Base-by-base conservation (phyloP, 2,113 vertebrate genomes). In the Colius striatus region DNA sequence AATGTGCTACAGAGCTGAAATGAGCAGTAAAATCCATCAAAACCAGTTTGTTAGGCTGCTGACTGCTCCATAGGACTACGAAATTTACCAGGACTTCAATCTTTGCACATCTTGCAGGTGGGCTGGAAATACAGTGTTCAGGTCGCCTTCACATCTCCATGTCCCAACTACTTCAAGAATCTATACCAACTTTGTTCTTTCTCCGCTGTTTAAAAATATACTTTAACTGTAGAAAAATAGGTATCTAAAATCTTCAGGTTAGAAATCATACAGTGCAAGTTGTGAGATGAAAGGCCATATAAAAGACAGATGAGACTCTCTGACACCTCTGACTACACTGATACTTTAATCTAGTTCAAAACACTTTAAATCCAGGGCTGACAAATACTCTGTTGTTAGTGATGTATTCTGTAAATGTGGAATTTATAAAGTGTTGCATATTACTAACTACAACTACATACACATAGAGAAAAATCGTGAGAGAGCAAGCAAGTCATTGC, bases 401-500 rank as follows among this genome's bases (percentile, higher is more conserved):
- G 47, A 68, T 87, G n/a, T 27, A 34, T 8, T 34, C 27, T 21
- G 34, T 36, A 20, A 93, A 27, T 11, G 45, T 22, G 60, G 68
- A 86, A 83, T 70, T 94, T 32, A 68, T 36, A 26, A 86, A 65
- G 11, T 13, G 14, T 36, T 83, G 50, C 11, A 34, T n/a, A 22
- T 76, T n/a, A 53, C 14, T 67, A n/a, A 34, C 50, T 80, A 30
- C 29, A 51, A 7, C 16, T 75, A 22, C 57, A 47, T 4, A 66
- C 14, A 30, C 9, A 58, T 55, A 84, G 47, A 48, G 13, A 60
- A 60, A 74, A 71, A 55, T 43, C 2, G 7, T 9, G 47, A 45
- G 73, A 29, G 1, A 0, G 3, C 0, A 8, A 68, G 54, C 9
- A 68, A 82, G 60, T 30, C 0, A 0, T 53, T 68, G 25, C 3